These are phyloP conservation scores for Neuroterus valhalla DNA, from an alignment of 1,140 invertebrate genomes.

Conservation along the genomic window DNA sequence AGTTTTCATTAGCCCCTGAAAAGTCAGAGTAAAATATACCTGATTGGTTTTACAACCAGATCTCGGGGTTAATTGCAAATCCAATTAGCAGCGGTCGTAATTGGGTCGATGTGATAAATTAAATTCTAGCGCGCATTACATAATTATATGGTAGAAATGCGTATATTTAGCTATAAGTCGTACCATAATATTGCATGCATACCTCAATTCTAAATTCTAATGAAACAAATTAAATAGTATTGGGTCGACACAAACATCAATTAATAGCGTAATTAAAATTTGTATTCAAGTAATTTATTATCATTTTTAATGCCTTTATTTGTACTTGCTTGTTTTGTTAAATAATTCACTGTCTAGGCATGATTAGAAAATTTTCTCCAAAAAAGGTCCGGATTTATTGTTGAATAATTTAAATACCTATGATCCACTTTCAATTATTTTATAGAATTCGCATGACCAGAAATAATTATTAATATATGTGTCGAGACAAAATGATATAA, in stretches of 20 bases:
- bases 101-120: conserved; percentile 29
- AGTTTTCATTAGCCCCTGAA: conserved; percentile 15
- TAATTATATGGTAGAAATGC: not conserved
- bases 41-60: conserved; percentile 30
- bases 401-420: too few species aligned
- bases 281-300: not conserved
- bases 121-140: not conserved
- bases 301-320: not conserved
- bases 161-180: not conserved
- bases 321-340: not conserved
- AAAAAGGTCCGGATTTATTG: too few species aligned
- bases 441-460: too few species aligned
- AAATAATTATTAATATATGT: too few species aligned
- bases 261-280: conserved; percentile 19
- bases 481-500: too few species aligned
- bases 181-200: not conserved
- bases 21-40: conserved; percentile 9
- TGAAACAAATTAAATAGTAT: conserved; percentile 18
- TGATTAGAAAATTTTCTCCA: too few species aligned
- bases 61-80: conserved; percentile 22
- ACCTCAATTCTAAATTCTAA: conserved; percentile 26
- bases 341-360: not conserved
- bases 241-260: conserved; percentile 11
- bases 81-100: conserved; percentile 6
- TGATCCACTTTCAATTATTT: too few species aligned